Percentiles rank a stretch among this genome's conserved stretches.
Evolutionary conservation across 2,888 invertebrate species (phyloP).

Genomic region (Nymphalis urticae): DNA sequence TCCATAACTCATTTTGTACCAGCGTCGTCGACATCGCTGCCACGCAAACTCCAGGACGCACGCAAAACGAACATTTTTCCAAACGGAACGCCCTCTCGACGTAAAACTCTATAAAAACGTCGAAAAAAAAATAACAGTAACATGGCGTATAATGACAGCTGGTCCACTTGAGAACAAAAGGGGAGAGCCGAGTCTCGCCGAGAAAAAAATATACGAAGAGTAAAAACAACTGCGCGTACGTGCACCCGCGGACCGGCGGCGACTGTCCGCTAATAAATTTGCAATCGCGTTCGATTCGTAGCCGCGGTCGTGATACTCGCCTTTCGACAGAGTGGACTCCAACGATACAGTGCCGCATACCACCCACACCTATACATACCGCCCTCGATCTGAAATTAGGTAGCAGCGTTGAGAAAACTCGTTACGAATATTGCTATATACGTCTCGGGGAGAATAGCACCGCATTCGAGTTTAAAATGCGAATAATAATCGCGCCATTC

Average conservation of each 20-base stretch:
- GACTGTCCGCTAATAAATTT: slow-evolving; percentile 76
- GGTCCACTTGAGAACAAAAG: slow-evolving; percentile 83
- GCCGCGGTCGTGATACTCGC: slow-evolving; percentile 41
- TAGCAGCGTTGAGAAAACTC: slow-evolving; percentile 77
- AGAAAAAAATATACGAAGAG: slow-evolving; percentile 80
- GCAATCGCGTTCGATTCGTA: slow-evolving; percentile 75
- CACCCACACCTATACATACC: slow-evolving; percentile 48
- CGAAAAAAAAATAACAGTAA: slow-evolving; percentile 80
- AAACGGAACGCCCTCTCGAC: slow-evolving; percentile 77
- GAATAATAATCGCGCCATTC: slow-evolving; percentile 80
- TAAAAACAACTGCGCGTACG: slow-evolving; percentile 75
- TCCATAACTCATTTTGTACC: slow-evolving; percentile 75
- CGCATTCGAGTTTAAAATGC: slow-evolving; percentile 81
- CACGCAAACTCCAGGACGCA: slow-evolving; percentile 79
- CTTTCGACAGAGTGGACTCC: slow-evolving; percentile 52
- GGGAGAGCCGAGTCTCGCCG: slow-evolving; percentile 78
- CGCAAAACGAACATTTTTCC: slow-evolving; percentile 82
- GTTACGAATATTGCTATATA: slow-evolving; percentile 79
- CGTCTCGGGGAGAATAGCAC: slow-evolving; percentile 77
- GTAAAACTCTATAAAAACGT: slow-evolving; percentile 81
- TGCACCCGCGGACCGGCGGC: slow-evolving; percentile 60
- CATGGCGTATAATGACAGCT: slow-evolving; percentile 83
- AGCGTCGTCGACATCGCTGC: slow-evolving; percentile 70
- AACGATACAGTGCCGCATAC: slow-evolving; percentile 45
- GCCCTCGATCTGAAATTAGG: slow-evolving; percentile 76